Conservation (phyloP, 2,888 invertebrate genomes). For the Epicampocera succincta region DNA sequence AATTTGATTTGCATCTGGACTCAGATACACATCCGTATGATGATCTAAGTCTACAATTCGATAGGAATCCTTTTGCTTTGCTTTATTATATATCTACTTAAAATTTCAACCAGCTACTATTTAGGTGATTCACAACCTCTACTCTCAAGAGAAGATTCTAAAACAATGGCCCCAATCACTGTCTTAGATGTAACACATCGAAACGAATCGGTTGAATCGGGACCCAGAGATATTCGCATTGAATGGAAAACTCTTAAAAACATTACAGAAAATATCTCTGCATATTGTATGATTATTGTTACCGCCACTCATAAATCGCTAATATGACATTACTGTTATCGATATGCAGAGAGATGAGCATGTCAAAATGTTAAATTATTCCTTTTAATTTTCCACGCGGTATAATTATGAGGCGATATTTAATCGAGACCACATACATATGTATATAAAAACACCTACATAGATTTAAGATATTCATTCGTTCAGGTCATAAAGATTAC, state of each 20-base stretch:
- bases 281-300: background rate
- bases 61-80: background rate
- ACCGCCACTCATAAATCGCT: too few relatives aligned
- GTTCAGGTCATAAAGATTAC: too few relatives aligned
- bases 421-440: too few relatives aligned
- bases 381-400: too few relatives aligned
- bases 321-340: too few relatives aligned
- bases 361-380: too few relatives aligned
- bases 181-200: background rate
- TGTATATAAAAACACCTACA: too few relatives aligned
- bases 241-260: background rate
- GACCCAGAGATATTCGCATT: background rate
- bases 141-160: background rate
- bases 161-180: slow-evolving; percentile 4
- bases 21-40: background rate
- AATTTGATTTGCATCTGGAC: background rate
- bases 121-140: slow-evolving; percentile 1
- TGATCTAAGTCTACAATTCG: background rate
- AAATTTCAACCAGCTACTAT: background rate
- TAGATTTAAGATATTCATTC: too few relatives aligned
- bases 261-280: background rate
- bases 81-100: background rate
- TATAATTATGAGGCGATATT: too few relatives aligned
- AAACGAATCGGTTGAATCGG: background rate
- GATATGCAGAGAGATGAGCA: too few relatives aligned